These are phyloP conservation scores for Pangasius larnaudii DNA, from an alignment of 2,797 vertebrate genomes.

Conservation along the genomic window DNA sequence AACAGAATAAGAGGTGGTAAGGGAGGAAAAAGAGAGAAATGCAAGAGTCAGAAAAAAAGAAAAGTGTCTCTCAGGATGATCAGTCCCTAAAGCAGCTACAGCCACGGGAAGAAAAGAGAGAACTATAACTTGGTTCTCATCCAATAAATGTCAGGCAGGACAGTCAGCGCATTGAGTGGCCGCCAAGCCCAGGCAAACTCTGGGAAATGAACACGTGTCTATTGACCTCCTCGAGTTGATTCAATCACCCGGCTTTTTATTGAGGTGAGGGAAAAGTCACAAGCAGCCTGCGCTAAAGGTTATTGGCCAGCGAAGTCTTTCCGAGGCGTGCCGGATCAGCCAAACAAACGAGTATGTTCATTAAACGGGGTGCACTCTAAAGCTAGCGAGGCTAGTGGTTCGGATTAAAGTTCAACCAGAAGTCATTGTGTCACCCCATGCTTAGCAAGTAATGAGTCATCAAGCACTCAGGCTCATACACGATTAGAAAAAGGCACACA, in stretches of 20 bases:
- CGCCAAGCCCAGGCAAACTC: slow-evolving; percentile 67
- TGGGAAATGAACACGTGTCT: slow-evolving; percentile 79
- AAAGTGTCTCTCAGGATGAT: slow-evolving; percentile 65
- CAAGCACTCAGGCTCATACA: slow-evolving; percentile 2
- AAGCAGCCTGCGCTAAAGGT: slow-evolving; percentile 70
- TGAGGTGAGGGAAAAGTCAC: slow-evolving; percentile 80
- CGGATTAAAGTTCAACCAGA: slow-evolving; percentile 34
- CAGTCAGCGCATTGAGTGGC: slow-evolving; percentile 34
- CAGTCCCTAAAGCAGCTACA: slow-evolving; percentile 69
- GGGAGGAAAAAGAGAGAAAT: slow-evolving; percentile 13
- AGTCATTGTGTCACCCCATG: neutral
- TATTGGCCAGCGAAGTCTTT: slow-evolving; percentile 69
- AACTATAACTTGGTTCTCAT: slow-evolving; percentile 37
- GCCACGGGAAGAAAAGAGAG: slow-evolving; percentile 54
- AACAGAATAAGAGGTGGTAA: neutral
- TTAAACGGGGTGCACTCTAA: slow-evolving; percentile 26
- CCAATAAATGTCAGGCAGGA: slow-evolving; percentile 49
- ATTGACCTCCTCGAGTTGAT: slow-evolving; percentile 77
- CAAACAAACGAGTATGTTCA: slow-evolving; percentile 36
- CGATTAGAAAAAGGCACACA: slow-evolving; percentile 10
- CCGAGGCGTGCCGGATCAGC: neutral
- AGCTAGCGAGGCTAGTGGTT: slow-evolving; percentile 14
- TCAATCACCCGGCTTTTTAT: slow-evolving; percentile 77
- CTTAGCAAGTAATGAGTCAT: slow-evolving; percentile 26
- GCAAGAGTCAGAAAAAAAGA: neutral